These are phyloP conservation scores for Montipora capricornis DNA, from an alignment of 64 coral and sea anemone genomes.

Conservation along the genomic window DNA sequence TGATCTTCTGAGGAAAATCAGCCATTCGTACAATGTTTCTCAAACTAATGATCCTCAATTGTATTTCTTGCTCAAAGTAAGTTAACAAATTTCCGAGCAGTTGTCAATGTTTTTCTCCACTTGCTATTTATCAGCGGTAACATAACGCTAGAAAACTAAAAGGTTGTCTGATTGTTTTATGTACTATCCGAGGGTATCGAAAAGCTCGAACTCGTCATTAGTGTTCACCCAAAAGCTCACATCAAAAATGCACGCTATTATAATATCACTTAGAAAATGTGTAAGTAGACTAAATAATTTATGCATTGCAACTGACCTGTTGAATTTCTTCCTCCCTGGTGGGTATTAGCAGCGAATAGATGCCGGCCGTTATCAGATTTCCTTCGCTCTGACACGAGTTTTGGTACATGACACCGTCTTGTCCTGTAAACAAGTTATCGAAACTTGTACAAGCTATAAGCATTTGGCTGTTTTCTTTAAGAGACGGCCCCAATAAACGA, in stretches of 20 bases:
- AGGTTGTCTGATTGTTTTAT: no score
- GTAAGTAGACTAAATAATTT: background rate
- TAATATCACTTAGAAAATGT: background rate
- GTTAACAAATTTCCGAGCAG: background rate
- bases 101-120: slow-evolving; percentile 3
- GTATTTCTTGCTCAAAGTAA: background rate
- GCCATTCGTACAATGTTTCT: background rate
- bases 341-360: background rate
- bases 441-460: slow-evolving; percentile 33
- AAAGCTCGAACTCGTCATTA: no score
- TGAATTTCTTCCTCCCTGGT: slow-evolving; percentile 64
- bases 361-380: slow-evolving; percentile 65
- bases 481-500: background rate
- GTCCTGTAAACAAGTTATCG: slow-evolving; percentile 14
- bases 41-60: background rate
- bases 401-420: slow-evolving; percentile 18
- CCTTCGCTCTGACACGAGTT: slow-evolving; percentile 29
- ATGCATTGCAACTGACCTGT: slow-evolving; percentile 27
- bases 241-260: background rate
- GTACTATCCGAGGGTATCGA: no score
- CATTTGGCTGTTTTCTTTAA: background rate
- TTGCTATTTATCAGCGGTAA: background rate
- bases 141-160: no score
- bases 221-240: no score
- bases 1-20: slow-evolving; percentile 7